Evolutionary conservation across 2,113 vertebrate genomes (phyloP).

Genomic region (Amazona vittata): DNA sequence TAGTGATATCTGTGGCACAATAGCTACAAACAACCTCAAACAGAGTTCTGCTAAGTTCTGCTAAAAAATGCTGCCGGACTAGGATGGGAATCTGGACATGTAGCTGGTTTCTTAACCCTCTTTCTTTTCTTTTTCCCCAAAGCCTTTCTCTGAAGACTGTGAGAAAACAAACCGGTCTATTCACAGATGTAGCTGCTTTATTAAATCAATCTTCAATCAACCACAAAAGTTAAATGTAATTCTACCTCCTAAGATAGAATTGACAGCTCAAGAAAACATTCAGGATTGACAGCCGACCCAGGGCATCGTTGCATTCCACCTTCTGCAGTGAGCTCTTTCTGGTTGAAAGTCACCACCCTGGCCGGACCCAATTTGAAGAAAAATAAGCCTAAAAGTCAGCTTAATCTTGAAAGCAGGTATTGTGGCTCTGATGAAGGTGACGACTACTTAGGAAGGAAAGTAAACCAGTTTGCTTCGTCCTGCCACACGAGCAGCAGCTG

Average conservation of each 20-base stretch:
- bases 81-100: background rate
- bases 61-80: background rate
- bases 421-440: background rate
- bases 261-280: background rate
- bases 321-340: background rate
- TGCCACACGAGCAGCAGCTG: background rate
- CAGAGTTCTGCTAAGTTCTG: background rate
- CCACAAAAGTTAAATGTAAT: background rate
- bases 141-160: background rate
- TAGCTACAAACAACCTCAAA: background rate
- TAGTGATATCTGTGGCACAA: background rate
- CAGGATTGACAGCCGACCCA: accelerated
- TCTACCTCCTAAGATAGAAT: background rate
- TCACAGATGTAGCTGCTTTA: background rate
- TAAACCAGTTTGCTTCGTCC: background rate
- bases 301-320: background rate
- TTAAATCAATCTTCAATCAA: background rate
- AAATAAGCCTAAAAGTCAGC: background rate
- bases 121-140: accelerated
- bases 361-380: background rate
- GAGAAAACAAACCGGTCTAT: background rate
- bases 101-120: accelerated
- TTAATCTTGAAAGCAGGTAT: background rate
- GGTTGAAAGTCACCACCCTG: background rate
- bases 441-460: background rate